phyloP scores from a whole-genome alignment of 1,140 invertebrate species.

The Panagrolaimus sp. region DNA sequence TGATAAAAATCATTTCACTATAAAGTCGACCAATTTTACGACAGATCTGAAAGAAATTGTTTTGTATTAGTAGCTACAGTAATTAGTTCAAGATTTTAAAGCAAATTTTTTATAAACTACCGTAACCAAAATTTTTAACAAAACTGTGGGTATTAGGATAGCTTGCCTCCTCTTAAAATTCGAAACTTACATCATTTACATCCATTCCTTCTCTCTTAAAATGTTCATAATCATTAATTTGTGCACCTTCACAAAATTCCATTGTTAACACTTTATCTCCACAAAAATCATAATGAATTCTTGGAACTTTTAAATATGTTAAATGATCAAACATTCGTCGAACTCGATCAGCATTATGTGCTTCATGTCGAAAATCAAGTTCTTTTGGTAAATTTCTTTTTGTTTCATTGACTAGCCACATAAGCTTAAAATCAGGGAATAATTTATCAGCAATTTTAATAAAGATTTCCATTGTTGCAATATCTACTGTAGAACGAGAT shows the following conservation, averaged over 20 bases:
- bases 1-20: slow-evolving; percentile 94
- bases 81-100: no score
- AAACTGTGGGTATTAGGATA: no score
- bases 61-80: no score
- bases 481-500: slow-evolving; percentile 77
- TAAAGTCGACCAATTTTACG: slow-evolving; percentile 81
- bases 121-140: no score
- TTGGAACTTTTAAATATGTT: slow-evolving; percentile 67
- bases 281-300: slow-evolving; percentile 75
- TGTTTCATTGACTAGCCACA: slow-evolving; percentile 73
- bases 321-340: slow-evolving; percentile 62
- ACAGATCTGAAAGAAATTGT: slow-evolving; percentile 60
- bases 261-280: slow-evolving; percentile 82
- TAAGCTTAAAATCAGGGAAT: slow-evolving; percentile 91
- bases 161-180: no score
- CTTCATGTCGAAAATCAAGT: slow-evolving; percentile 84
- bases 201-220: slow-evolving; percentile 72
- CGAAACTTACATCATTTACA: slow-evolving; percentile 59
- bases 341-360: slow-evolving; percentile 79
- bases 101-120: no score
- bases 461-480: slow-evolving; percentile 89
- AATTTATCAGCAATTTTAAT: slow-evolving; percentile 74
- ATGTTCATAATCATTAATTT: slow-evolving; percentile 87
- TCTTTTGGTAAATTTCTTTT: slow-evolving; percentile 67
- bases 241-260: slow-evolving; percentile 88